Evolutionary conservation across 2,797 vertebrate genomes (phyloP).

Genomic region (Silurus lanzhouensis): DNA sequence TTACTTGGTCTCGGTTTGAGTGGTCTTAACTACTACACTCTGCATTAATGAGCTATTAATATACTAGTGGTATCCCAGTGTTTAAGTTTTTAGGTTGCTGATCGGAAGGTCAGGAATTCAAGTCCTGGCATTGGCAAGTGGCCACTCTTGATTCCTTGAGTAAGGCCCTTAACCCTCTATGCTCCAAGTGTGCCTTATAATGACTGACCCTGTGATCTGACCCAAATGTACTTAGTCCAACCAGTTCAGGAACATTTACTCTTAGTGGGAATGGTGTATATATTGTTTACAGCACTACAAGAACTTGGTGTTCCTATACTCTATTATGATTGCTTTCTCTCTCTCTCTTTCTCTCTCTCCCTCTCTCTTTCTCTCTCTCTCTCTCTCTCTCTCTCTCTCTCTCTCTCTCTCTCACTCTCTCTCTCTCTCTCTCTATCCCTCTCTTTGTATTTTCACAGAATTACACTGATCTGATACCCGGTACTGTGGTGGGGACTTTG

Average conservation of each 20-base stretch:
- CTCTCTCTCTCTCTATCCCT: background rate
- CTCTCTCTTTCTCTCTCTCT: background rate
- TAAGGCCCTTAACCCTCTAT: too few species aligned
- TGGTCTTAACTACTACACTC: too few species aligned
- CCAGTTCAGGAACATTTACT: background rate
- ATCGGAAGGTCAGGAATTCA: too few species aligned
- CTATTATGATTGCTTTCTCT: background rate
- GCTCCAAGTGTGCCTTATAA: too few species aligned
- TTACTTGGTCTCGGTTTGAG: too few species aligned
- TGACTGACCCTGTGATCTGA: too few species aligned
- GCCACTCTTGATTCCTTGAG: too few species aligned
- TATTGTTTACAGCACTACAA: background rate
- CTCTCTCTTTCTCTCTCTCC: background rate
- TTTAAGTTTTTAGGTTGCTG: too few species aligned
- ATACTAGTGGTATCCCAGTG: too few species aligned
- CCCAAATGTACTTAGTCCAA: background rate
- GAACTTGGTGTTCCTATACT: background rate
- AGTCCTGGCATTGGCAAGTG: too few species aligned
- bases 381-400: slow-evolving; percentile 11
- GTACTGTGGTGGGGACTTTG: slow-evolving; percentile 90
- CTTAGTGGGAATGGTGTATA: background rate
- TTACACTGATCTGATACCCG: slow-evolving; percentile 97
- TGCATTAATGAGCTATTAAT: too few species aligned
- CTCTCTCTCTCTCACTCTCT: background rate
- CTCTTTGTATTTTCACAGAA: slow-evolving; percentile 72